These are phyloP conservation scores for Cygnus olor DNA, from an alignment of 2,797 vertebrate species.

Conservation along the genomic window DNA sequence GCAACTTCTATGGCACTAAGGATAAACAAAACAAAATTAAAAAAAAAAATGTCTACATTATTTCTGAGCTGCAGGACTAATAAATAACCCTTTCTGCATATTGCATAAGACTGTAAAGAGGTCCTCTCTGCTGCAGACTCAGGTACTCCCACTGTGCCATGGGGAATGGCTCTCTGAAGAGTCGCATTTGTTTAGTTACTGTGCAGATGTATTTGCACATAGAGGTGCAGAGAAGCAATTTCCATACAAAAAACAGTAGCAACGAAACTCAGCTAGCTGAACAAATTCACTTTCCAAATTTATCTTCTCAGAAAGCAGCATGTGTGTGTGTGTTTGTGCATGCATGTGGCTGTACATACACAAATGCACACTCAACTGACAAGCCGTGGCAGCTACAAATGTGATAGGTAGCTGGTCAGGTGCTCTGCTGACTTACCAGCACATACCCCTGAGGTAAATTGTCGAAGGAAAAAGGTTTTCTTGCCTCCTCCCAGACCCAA, in stretches of 20 bases:
- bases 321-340: neutral
- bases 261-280: neutral
- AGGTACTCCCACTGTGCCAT: too few species aligned
- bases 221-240: neutral
- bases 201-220: neutral
- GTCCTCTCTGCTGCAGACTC: neutral
- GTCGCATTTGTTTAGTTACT: neutral
- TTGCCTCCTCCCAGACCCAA: neutral
- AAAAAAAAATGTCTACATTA: neutral
- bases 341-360: neutral
- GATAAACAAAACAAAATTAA: neutral
- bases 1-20: neutral
- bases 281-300: neutral
- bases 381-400: neutral
- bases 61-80: neutral
- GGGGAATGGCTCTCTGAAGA: neutral
- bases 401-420: neutral
- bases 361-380: neutral
- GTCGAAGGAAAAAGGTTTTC: neutral
- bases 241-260: neutral
- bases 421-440: neutral
- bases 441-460: neutral
- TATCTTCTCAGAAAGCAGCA: neutral
- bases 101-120: neutral
- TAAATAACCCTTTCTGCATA: neutral